Base-by-base conservation (phyloP, 2,888 invertebrate species). In the Hypomecis atomaria region DNA sequence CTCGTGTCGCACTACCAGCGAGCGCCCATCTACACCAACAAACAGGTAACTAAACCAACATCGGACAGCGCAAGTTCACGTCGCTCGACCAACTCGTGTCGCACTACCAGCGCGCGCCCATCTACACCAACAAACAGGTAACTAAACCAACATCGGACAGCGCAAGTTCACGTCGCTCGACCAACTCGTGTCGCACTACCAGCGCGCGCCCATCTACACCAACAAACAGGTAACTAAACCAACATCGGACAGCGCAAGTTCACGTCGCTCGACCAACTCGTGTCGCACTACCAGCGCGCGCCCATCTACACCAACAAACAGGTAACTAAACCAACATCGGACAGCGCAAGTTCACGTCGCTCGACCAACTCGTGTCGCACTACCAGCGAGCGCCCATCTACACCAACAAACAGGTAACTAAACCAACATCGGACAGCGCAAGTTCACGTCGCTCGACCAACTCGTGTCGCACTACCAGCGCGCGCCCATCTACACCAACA, bases 221-320 rank as follows among this genome's bases (percentile, higher is more conserved):
- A 98, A 98, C 94, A 98, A 98, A 89, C 97, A 98, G 52, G 52
- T 52, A 52, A 6, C n/a, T n/a, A n/a, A n/a, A n/a, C n/a, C n/a
- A n/a, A n/a, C 93, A 99, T 99, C 92, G 99, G 99, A 48, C 99
- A 99, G 93, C 97, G 99, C 85, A 98, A 98, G 93, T 99, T 99
- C 93, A 96, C 97, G 81, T 96, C 97, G 64, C 94, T 99, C 82
- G 99, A 99, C 86, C 98, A 98, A 88, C 94, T 99, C 76, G 99
- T 99, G 78, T 97, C 98, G 85, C 99, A 99, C 93, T 99, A 99
- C 94, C 99, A 98, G 94, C 96, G 98, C 85, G 98, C 99, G 79
- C 99, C 99, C 77, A 99, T 99, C 86, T 99, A 99, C 93, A 99
- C 98, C 82, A 98, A 98, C 94, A 98, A 98, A 89, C 97, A 98